Conservation (phyloP, 1,140 invertebrate genomes). For the Diabrotica virgifera region DNA sequence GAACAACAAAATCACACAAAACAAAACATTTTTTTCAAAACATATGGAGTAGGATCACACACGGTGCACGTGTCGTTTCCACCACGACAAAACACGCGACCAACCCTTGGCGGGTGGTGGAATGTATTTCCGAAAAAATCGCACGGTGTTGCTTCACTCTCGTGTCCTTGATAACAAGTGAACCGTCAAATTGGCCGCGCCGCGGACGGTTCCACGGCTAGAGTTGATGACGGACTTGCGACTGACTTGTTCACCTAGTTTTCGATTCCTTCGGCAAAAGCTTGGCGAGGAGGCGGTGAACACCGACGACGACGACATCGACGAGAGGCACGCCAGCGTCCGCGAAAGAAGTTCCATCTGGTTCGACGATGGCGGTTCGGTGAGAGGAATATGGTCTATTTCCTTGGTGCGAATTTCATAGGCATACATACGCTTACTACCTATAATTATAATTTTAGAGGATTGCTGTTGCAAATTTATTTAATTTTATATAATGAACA, state of each 20-base stretch:
- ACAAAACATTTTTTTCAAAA: not conserved
- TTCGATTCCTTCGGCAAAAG: slow-evolving; percentile 18
- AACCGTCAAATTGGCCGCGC: slow-evolving; percentile 12
- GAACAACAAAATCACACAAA: slow-evolving; percentile 12
- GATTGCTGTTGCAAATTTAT: too few relatives aligned
- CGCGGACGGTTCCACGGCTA: slow-evolving; percentile 7
- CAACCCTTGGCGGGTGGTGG: slow-evolving; percentile 1
- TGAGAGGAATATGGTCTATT: not conserved
- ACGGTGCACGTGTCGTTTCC: slow-evolving; percentile 9
- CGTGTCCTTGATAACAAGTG: slow-evolving; percentile 23
- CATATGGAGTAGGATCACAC: not conserved
- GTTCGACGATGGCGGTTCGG: not conserved
- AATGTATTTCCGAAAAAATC: slow-evolving; percentile 8
- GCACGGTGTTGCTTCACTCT: slow-evolving; percentile 12
- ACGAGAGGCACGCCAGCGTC: not conserved
- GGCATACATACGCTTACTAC: too few relatives aligned
- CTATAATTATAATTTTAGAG: too few relatives aligned
- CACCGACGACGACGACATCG: not conserved
- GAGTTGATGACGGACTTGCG: slow-evolving; percentile 9
- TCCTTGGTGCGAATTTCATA: not conserved
- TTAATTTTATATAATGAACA: too few relatives aligned
- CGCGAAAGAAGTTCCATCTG: not conserved
- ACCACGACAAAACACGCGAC: slow-evolving; percentile 5
- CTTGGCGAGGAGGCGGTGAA: not conserved
- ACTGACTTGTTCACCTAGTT: slow-evolving; percentile 25